Conservation (phyloP, 2,888 invertebrate genomes). For the Blastobasis adustella region DNA sequence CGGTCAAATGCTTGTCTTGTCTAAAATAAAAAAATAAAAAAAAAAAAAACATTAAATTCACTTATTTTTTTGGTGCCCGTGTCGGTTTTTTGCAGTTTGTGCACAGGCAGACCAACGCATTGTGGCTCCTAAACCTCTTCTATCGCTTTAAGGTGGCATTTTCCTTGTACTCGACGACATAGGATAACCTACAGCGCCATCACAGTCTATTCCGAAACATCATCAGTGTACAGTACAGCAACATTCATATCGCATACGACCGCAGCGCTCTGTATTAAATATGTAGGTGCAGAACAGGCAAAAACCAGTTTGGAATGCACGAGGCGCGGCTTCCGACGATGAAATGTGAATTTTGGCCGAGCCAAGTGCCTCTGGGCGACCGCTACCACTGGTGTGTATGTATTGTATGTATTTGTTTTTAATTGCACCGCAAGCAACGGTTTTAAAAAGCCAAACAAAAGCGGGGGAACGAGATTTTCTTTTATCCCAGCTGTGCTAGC, state of each 20-base stretch:
- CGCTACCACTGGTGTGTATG: background rate
- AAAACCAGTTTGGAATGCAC: slow-evolving; percentile 14
- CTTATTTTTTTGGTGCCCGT: too few species aligned
- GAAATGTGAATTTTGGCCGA: slow-evolving; percentile 16
- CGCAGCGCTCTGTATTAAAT: slow-evolving; percentile 1
- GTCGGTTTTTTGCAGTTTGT: background rate
- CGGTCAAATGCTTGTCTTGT: too few species aligned
- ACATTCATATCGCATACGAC: background rate
- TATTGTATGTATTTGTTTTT: slow-evolving; percentile 2
- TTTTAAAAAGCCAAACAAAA: background rate
- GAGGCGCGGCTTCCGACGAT: slow-evolving; percentile 10
- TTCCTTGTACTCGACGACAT: background rate
- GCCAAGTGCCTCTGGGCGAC: slow-evolving; percentile 2
- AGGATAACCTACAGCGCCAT: background rate
- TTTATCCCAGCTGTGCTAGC: background rate
- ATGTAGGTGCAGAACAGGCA: slow-evolving; percentile 2
- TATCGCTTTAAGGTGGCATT: background rate
- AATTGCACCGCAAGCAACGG: background rate
- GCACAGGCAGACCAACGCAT: too few species aligned
- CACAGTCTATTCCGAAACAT: background rate
- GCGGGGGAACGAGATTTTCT: background rate
- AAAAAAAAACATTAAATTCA: too few species aligned
- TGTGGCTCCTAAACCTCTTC: too few species aligned
- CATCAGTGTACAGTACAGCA: background rate
- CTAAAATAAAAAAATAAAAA: too few species aligned